Evolutionary conservation across 2,888 invertebrate species (phyloP).

Genomic region (Plagodis pulveraria): DNA sequence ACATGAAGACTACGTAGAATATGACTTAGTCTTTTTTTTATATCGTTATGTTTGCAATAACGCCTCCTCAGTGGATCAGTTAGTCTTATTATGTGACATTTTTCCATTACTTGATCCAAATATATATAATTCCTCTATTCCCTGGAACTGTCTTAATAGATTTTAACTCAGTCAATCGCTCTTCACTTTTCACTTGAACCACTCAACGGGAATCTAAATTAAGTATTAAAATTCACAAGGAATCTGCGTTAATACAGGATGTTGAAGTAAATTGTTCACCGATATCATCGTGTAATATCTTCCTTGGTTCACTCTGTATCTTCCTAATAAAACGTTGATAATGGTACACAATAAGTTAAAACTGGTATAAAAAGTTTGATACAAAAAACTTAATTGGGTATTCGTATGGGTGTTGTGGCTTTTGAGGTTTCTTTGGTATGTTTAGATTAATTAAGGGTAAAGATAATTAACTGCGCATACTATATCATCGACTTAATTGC

Average conservation of each 20-base stretch:
- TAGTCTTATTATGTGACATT: no score
- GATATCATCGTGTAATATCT: constrained; percentile 77
- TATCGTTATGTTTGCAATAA: no score
- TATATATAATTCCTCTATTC: no score
- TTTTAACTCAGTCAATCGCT: not conserved
- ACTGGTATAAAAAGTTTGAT: constrained; percentile 8
- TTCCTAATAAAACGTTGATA: constrained; percentile 45
- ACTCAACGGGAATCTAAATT: constrained; percentile 51
- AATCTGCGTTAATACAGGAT: constrained; percentile 55
- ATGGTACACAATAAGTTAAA: constrained; percentile 7
- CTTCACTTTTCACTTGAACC: constrained; percentile 34
- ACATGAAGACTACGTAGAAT: no score
- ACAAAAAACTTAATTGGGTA: constrained; percentile 26
- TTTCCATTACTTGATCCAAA: no score
- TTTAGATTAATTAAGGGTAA: constrained; percentile 26
- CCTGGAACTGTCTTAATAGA: not conserved
- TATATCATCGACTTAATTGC: no score
- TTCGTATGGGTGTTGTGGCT: constrained; percentile 7
- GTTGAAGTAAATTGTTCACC: constrained; percentile 58
- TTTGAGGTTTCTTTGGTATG: constrained; percentile 5
- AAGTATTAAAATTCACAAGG: constrained; percentile 75
- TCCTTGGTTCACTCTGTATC: constrained; percentile 62
- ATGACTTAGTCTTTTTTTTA: no score
- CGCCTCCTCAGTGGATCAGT: no score
- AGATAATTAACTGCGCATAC: constrained; percentile 25